Conservation (phyloP, 2,888 invertebrate species). For the Onchidella celtica region DNA sequence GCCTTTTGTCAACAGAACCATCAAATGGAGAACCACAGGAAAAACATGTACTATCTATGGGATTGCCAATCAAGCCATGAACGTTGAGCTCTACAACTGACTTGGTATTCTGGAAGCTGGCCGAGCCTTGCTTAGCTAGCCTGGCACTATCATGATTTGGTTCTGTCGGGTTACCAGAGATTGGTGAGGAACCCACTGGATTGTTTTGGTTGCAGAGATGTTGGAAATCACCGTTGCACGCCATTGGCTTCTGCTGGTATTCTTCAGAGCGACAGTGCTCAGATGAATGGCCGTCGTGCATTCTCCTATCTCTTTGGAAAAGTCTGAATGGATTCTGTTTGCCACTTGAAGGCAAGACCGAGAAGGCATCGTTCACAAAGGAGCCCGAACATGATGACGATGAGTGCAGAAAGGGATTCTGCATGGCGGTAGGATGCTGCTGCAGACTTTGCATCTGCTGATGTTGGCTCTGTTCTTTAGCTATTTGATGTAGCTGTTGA, state of each 20-base stretch:
- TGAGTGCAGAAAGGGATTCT: background rate
- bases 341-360: no score
- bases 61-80: background rate
- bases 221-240: background rate
- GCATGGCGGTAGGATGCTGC: background rate
- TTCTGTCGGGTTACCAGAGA: background rate
- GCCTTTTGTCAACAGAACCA: background rate
- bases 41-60: background rate
- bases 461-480: background rate
- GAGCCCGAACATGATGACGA: no score
- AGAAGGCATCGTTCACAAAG: no score
- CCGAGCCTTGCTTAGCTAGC: background rate
- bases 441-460: background rate
- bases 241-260: background rate
- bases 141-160: background rate
- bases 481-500: background rate
- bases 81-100: background rate
- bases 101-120: background rate
- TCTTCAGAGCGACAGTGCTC: background rate
- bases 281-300: background rate
- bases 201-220: background rate
- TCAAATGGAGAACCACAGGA: background rate
- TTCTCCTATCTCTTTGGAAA: background rate
- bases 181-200: background rate
- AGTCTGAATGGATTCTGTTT: no score